Evolutionary conservation across 2,113 vertebrate species (phyloP).

Genomic region (Myanophis thanlyinensis): DNA sequence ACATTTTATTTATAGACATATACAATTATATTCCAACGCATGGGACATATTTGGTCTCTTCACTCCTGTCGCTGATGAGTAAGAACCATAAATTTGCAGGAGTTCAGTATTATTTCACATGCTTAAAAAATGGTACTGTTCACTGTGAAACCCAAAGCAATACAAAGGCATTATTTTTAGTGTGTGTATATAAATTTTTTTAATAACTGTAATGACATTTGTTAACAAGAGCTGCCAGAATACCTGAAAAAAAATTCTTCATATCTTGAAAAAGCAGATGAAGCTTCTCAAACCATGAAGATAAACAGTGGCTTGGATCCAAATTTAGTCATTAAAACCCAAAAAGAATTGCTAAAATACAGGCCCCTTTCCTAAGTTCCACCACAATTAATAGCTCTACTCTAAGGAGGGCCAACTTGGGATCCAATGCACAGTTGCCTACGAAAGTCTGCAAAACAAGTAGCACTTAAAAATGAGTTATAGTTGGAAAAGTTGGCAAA

Average conservation of each 20-base stretch:
- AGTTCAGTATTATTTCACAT: slow-evolving; percentile 55
- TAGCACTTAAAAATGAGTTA: neutral
- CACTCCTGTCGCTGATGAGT: slow-evolving; percentile 60
- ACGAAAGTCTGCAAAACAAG: neutral
- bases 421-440: neutral
- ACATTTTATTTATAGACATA: slow-evolving; percentile 47
- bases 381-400: neutral
- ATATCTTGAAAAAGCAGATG: neutral
- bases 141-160: slow-evolving; percentile 62
- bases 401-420: neutral
- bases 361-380: neutral
- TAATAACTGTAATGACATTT: slow-evolving; percentile 39
- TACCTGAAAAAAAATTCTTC: neutral
- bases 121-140: slow-evolving; percentile 52
- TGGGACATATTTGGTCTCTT: slow-evolving; percentile 65
- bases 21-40: slow-evolving; percentile 65
- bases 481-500: neutral
- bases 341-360: neutral
- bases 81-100: slow-evolving; percentile 56
- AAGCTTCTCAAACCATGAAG: slow-evolving; percentile 7
- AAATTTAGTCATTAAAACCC: neutral
- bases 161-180: slow-evolving; percentile 42
- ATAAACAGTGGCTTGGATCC: neutral
- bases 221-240: slow-evolving; percentile 16
- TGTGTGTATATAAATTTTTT: slow-evolving; percentile 31